A percentile compares a stretch with the other conserved stretches of the same genome.
Evolutionary conservation across 2,888 invertebrate genomes (phyloP).

Genomic region (Eupithecia inturbata): DNA sequence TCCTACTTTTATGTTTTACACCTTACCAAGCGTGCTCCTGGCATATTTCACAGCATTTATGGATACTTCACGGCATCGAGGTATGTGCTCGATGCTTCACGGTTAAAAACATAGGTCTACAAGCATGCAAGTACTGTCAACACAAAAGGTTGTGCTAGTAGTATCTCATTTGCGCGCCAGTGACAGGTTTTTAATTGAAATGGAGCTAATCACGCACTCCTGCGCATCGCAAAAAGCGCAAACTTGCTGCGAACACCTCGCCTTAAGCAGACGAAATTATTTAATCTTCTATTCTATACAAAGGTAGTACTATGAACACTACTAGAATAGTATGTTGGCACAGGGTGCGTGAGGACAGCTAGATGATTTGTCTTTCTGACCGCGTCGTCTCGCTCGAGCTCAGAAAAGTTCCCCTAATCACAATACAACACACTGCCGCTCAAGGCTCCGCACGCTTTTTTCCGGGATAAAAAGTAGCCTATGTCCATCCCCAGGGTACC

Average conservation of each 20-base stretch:
- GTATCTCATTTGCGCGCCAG: conserved; percentile 22
- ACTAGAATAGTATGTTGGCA: conserved; percentile 22
- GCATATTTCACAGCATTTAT: not conserved
- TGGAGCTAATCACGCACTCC: conserved; percentile 33
- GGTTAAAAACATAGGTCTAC: not conserved
- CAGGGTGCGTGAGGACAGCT: not conserved
- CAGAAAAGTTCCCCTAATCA: not conserved
- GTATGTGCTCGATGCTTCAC: no score
- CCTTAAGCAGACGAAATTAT: conserved; percentile 54
- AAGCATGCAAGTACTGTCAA: conserved; percentile 11
- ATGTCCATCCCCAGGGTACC: no score
- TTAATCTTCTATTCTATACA: conserved; percentile 47
- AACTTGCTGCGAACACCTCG: conserved; percentile 39
- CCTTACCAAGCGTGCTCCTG: not conserved
- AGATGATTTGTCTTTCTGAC: not conserved
- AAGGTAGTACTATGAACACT: not conserved
- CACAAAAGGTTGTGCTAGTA: conserved; percentile 17
- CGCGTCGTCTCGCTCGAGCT: not conserved
- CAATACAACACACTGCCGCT: no score
- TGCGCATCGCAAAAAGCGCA: conserved; percentile 28
- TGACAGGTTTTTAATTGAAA: conserved; percentile 39
- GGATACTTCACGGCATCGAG: not conserved
- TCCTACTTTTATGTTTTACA: not conserved
- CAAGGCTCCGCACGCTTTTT: no score
- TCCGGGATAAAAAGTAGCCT: no score